Evolutionary conservation across 2,797 vertebrate genomes (phyloP), one percentile per base, ranked within the genome.

Genomic region (Rhodeus uyekii): DNA sequence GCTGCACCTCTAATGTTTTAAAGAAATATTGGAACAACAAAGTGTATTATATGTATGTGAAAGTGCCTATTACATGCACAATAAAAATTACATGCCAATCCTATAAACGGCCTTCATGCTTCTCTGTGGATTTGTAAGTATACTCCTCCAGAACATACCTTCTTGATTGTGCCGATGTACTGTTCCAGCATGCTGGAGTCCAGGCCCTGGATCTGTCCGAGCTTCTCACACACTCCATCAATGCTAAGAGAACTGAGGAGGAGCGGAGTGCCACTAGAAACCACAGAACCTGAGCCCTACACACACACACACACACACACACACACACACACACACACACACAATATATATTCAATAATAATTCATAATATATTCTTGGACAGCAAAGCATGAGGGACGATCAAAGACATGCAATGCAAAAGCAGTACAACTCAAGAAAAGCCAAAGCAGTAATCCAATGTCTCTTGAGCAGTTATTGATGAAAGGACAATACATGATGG

Each of bases 151-250:
- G 7, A 18, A 72, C 60, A 83, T 86, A 99, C 98, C 97, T 99
- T 99, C 89, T 91, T 96, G 86, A 99, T 92, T 29, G 96, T 99
- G 71, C 94, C 84, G 44, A 93, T 93, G 84, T 99, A 99, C 88
- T 97, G 96, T 79, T 94, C 87, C 80, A 98, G 86, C 96, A 98
- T 94, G 88, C 64, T 94, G 83, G 94, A 90, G 84, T 99, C 97
- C 76, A 99, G 89, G 39, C 98, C 97, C 46, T 99, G 96, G 3
- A 97, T 93, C 65, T 95, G 96, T 76, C 92, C 95, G 86, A 99
- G 90, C 46, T 92, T 95, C 86, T 99, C 97, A 82, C 97, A 99
- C 50, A 99, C 93, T 0, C 92, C 91, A 7, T 97, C 96, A 27
- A 97, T 98, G 44, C 84, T 97, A 94, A 99, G 92, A 13, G 96